These are phyloP conservation scores for Eumacrocentrus americanus DNA, from an alignment of 2,888 invertebrate species.

Conservation along the genomic window DNA sequence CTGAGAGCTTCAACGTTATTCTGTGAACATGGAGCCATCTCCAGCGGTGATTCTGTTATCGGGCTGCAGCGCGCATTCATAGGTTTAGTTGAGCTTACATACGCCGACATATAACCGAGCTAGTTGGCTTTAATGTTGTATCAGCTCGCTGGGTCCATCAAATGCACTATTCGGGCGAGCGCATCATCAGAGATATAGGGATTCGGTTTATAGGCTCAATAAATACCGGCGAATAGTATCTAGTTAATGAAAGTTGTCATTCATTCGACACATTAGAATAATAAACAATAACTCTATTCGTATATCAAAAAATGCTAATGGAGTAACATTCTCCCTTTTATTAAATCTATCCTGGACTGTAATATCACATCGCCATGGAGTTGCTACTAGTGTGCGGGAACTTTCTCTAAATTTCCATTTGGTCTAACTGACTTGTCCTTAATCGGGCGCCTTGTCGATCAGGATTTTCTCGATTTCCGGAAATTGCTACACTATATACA, in stretches of 20 bases:
- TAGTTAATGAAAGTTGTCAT: neutral
- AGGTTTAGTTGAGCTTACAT: slow-evolving; percentile 28
- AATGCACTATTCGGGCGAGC: slow-evolving; percentile 6
- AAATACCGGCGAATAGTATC: neutral
- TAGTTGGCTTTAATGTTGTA: slow-evolving; percentile 28
- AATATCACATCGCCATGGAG: neutral
- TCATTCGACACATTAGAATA: neutral
- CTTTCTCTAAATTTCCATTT: neutral
- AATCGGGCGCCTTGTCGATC: neutral
- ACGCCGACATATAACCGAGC: slow-evolving; percentile 21
- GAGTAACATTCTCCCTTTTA: too few relatives aligned
- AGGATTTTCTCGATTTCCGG: slow-evolving; percentile 17
- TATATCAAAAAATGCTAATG: too few relatives aligned
- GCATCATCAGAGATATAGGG: neutral
- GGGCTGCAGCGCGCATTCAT: slow-evolving; percentile 39
- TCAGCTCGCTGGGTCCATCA: slow-evolving; percentile 23
- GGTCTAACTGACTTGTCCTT: neutral
- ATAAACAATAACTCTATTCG: neutral
- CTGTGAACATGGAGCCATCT: slow-evolving; percentile 40
- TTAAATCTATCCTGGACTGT: neutral
- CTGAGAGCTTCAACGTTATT: slow-evolving; percentile 17
- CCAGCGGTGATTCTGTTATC: slow-evolving; percentile 52
- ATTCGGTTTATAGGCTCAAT: neutral
- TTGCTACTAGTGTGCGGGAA: neutral
- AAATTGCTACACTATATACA: neutral